Evolutionary conservation across 2,888 invertebrate genomes (phyloP), one percentile per base, ranked within the genome.

Genomic region (Acleris laterana): DNA sequence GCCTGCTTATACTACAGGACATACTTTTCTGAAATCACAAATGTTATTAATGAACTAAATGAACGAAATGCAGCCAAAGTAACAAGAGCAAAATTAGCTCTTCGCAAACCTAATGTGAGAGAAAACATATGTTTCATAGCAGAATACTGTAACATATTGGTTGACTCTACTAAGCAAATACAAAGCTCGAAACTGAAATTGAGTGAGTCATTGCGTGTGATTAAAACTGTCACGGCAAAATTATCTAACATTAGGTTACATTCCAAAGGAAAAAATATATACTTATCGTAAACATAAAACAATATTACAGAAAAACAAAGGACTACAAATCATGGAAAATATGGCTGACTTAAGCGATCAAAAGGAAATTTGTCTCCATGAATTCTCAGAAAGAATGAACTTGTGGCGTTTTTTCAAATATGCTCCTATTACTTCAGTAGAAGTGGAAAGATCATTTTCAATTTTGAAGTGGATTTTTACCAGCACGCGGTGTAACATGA

Each of bases 391-490:
- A 57, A 57, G 11, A 57, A 57, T 46, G n/a, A 57, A 28, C n/a
- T 57, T 57, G 57, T 57, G 57, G 57, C 57, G 46, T 46, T 46
- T 57, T 17, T 57, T 57, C 57, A 57, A 57, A 57, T 57, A 46
- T 46, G 46, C 46, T 22, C 25, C 56, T 1, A 56, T 56, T 9
- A 57, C 25, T 3, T 57, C 57, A 46, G 57, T 57, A 46, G 46
- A 57, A 46, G 57, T 57, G n/a, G 57, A 57, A 25, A 57, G 57
- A 46, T 57, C 22, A 25, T 57, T 57, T 28, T 28, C 28, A 28
- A 28, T 28, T 28, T 9, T 7, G 28, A 28, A 28, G 28, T 28
- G 28, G 28, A 57, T 57, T 57, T 57, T 57, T 25, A 57, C 46
- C 9, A 57, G 57, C 46, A 57, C 25, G 46, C 57, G 28, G 28